Conservation (phyloP, 2,113 vertebrate species). For the Ptyas mucosa region DNA sequence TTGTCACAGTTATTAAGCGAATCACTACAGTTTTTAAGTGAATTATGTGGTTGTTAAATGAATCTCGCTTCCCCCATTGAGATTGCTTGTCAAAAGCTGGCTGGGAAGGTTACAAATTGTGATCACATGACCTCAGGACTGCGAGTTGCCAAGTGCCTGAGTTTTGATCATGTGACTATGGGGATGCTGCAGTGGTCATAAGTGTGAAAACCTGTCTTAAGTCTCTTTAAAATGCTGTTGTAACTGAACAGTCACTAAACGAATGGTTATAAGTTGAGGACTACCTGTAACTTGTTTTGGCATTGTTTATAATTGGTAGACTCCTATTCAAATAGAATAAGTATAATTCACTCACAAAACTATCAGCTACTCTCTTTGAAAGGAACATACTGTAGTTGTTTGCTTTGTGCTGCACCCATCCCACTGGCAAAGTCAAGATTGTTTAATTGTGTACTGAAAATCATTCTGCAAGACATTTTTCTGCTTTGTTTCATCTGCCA, state of each 20-base stretch:
- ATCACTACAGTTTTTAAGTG: background rate
- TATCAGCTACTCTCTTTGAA: background rate
- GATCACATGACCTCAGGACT: too few species aligned
- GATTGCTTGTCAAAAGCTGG: too few species aligned
- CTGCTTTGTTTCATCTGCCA: background rate
- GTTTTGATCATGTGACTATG: background rate
- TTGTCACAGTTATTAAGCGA: background rate
- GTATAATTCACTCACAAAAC: background rate
- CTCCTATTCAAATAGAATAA: background rate
- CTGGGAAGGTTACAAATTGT: too few species aligned
- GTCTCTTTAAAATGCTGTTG: background rate
- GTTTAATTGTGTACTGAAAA: background rate
- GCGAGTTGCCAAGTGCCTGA: background rate
- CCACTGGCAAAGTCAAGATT: background rate
- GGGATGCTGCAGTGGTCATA: background rate
- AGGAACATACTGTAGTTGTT: background rate
- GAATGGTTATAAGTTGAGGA: too few species aligned
- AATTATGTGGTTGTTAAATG: background rate
- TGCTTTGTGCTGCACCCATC: background rate
- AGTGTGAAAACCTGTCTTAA: background rate
- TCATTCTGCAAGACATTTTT: background rate
- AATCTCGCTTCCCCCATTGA: background rate
- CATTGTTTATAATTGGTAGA: background rate
- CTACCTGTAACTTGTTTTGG: background rate
- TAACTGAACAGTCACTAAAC: background rate